These are phyloP conservation scores for Gonioctena quinquepunctata DNA, from an alignment of 1,140 invertebrate genomes.

Conservation along the genomic window DNA sequence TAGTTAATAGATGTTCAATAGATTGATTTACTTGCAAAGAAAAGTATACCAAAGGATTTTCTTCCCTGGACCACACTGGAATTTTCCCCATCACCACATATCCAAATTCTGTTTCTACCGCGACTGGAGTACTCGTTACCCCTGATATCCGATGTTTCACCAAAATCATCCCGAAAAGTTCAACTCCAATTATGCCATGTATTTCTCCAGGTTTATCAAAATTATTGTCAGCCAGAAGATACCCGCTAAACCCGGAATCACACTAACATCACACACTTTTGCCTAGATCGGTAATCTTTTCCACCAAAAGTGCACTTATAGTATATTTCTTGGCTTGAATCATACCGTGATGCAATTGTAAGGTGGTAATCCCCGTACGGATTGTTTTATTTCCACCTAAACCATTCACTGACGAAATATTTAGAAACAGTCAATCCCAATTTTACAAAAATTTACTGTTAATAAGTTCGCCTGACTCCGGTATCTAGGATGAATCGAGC, in stretches of 20 bases:
- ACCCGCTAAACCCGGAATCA: background rate
- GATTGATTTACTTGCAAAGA: too few species aligned
- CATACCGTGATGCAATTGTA: background rate
- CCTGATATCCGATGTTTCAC: too few species aligned
- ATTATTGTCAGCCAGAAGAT: too few species aligned
- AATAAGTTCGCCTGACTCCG: background rate
- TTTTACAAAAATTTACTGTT: background rate
- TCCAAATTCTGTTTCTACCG: too few species aligned
- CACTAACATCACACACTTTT: background rate
- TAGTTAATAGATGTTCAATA: too few species aligned
- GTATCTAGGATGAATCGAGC: background rate
- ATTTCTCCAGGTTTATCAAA: too few species aligned
- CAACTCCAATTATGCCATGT: too few species aligned
- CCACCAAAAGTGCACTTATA: background rate
- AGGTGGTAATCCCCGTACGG: background rate
- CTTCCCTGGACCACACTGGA: too few species aligned
- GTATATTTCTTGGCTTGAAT: background rate
- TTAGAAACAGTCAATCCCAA: background rate
- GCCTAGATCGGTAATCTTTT: background rate
- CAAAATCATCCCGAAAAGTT: too few species aligned
- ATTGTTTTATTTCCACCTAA: background rate
- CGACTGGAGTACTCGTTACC: too few species aligned
- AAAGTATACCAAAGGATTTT: too few species aligned
- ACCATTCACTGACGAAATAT: background rate
- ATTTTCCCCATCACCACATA: too few species aligned